phyloP scores from a whole-genome alignment of 2,797 vertebrate species.

The Lophius americanus region DNA sequence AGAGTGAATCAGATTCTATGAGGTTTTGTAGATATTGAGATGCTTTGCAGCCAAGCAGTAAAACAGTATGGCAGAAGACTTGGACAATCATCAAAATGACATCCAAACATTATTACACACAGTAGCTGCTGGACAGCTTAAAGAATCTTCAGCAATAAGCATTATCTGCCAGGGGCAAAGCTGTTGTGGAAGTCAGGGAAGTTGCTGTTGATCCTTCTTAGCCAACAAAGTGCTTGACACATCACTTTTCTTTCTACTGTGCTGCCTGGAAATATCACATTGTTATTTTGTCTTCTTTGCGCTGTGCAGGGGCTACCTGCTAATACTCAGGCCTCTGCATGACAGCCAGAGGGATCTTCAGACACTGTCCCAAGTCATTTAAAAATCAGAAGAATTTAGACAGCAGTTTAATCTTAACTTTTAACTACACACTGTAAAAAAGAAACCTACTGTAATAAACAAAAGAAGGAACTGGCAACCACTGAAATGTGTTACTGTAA shows the following conservation, averaged over 20 bases:
- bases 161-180: constrained; percentile 41
- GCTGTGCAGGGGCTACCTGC: constrained; percentile 26
- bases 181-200: constrained; percentile 42
- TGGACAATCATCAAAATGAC: constrained; percentile 30
- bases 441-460: no score
- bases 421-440: no score
- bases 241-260: constrained; percentile 48
- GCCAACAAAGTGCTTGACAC: constrained; percentile 45
- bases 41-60: constrained; percentile 31
- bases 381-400: no score
- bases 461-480: no score
- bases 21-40: constrained; percentile 32
- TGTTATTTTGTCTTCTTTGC: constrained; percentile 35
- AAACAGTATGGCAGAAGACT: constrained; percentile 36
- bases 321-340: constrained; percentile 13
- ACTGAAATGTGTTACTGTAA: no score
- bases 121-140: constrained; percentile 41
- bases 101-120: constrained; percentile 35
- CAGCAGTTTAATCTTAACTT: no score
- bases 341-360: no score
- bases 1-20: constrained; percentile 24
- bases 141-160: constrained; percentile 44
- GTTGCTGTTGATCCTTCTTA: constrained; percentile 45
- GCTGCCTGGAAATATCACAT: constrained; percentile 43
- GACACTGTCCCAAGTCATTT: no score